Percentiles rank a stretch among this genome's conserved stretches.
These are phyloP conservation scores for Diorhabda carinulata DNA, from an alignment of 1,140 invertebrate species.

Conservation along the genomic window DNA sequence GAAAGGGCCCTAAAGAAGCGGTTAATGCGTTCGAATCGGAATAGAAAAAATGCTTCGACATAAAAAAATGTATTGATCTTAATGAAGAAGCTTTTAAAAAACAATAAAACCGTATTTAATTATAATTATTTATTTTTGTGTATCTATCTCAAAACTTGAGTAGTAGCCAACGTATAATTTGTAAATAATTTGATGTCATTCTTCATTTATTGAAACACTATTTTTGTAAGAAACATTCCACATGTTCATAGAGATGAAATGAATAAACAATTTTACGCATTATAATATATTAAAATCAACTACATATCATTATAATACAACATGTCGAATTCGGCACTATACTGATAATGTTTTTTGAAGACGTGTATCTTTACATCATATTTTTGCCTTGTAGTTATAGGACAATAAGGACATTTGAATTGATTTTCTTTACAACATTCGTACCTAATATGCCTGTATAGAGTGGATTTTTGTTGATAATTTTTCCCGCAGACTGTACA, in stretches of 20 bases:
- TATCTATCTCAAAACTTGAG: too few species aligned
- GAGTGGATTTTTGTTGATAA: slow-evolving; percentile 25
- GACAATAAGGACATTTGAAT: slow-evolving; percentile 47
- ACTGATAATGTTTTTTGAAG: slow-evolving; percentile 22
- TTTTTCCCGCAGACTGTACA: slow-evolving; percentile 24
- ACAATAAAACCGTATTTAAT: too few species aligned
- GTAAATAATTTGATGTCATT: too few species aligned
- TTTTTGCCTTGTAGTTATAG: slow-evolving; percentile 39
- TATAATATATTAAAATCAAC: neutral
- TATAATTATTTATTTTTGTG: too few species aligned
- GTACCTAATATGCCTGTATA: slow-evolving; percentile 53
- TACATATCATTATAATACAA: slow-evolving; percentile 17
- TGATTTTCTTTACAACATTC: slow-evolving; percentile 59
- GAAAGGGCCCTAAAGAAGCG: too few species aligned
- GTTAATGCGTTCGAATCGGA: too few species aligned
- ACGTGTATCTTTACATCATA: slow-evolving; percentile 36
- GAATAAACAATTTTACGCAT: neutral
- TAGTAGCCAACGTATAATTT: too few species aligned
- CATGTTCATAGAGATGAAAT: neutral
- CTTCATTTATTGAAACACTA: too few species aligned
- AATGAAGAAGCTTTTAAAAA: too few species aligned
- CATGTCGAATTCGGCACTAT: slow-evolving; percentile 17
- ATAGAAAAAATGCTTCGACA: too few species aligned
- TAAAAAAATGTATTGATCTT: too few species aligned
- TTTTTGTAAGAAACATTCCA: too few species aligned